phyloP scores from a whole-genome alignment of 2,888 invertebrate genomes.

The Ditylenchus weischeri region DNA sequence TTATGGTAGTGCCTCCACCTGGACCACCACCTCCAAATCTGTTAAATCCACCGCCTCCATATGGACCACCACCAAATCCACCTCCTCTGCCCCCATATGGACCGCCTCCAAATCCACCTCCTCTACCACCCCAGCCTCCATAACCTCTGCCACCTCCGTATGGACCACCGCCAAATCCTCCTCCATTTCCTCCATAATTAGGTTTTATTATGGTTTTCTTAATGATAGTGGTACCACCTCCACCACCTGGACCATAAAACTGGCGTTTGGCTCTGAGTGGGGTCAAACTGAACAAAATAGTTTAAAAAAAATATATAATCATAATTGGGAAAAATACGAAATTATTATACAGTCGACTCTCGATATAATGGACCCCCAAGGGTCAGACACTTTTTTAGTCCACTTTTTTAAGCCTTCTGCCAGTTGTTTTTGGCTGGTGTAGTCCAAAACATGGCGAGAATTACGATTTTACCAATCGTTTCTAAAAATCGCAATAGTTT shows the following conservation, averaged over 20 bases:
- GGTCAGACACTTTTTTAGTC: too few relatives aligned
- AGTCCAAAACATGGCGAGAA: too few relatives aligned
- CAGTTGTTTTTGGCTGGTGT: too few relatives aligned
- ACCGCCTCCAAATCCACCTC: neutral
- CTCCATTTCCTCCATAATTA: neutral
- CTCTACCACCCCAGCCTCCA: conserved; percentile 2
- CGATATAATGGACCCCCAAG: too few relatives aligned
- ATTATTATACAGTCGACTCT: too few relatives aligned
- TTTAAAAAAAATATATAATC: too few relatives aligned
- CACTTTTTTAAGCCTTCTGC: too few relatives aligned
- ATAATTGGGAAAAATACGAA: too few relatives aligned
- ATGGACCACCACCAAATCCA: neutral
- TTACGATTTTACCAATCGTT: too few relatives aligned
- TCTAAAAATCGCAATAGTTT: too few relatives aligned
- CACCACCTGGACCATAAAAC: neutral
- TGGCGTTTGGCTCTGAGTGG: conserved; percentile 2
- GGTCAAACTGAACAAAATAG: too few relatives aligned
- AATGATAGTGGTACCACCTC: conserved; percentile 1
- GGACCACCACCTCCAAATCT: neutral
- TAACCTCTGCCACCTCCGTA: neutral
- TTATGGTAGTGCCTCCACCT: neutral
- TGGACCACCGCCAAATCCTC: neutral
- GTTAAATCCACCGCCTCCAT: conserved; percentile 3
- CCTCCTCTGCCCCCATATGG: conserved; percentile 1
- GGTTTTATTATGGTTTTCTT: neutral